Base-by-base conservation (phyloP, 2,888 invertebrate genomes). In the Cephus spinipes region DNA sequence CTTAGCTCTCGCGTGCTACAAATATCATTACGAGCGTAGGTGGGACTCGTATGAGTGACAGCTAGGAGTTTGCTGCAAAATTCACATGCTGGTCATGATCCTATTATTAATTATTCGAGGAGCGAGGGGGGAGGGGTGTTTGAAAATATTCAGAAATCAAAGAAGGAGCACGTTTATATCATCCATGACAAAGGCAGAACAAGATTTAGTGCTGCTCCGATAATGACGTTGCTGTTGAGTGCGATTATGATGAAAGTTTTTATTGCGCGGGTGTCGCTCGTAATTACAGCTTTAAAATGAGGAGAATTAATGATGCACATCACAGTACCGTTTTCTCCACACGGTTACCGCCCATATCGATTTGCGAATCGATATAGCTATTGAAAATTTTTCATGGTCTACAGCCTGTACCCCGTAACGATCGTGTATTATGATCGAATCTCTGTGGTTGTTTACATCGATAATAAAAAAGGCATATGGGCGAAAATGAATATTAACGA, bases 51-150 rank as follows among this genome's bases (percentile, higher is more conserved):
- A 68, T 33, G 69, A 75, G 74, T 71, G 71, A 55, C 55, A 55
- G 23, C 55, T 23, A 73, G 31, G 30, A 11, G 69, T 35, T 40
- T 71, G 71, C 23, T 35, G 23, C 36, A 36, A n/a, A 32, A 30
- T 71, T 68, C 15, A 30, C 73, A 75, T 34, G 71, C 75, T 33
- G 32, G 12, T 33, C 75, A 77, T 40, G 71, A 71, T 69, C 33
- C 15, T 71, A 75, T 40, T 77, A 74, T 77, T 77, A 69, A 77
- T 75, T 69, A 77, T 40, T 74, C 75, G 74, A 75, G 31, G 12
- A 32, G 11, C 0, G 31, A 30, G 12, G 23, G 71, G 12, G 11
- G 71, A 9, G 6, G 55, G 55, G 34, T 55, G 55, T 23, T 2
- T 15, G 23, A 55, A 23, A 55, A 55, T 23, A 55, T 23, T 55